These are phyloP conservation scores for Heliopora coerulea DNA, from an alignment of 92 coral and sea anemone species.

Conservation along the genomic window DNA sequence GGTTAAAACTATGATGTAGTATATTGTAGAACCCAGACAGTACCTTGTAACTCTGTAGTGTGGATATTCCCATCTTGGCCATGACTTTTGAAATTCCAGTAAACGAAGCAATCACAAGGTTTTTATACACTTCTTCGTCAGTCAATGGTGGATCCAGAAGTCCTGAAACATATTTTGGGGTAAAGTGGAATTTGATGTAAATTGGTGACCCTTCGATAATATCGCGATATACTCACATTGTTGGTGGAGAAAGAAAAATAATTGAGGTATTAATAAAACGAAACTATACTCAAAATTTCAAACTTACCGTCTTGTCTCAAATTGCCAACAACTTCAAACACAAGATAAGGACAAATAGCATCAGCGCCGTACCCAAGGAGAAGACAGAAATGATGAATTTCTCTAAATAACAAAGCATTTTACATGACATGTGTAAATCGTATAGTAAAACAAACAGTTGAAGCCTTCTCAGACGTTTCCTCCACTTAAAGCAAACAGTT, in stretches of 20 bases:
- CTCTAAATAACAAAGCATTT: conserved; percentile 64
- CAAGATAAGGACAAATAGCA: conserved; percentile 88
- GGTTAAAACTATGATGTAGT: too few species aligned
- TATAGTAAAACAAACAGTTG: too few species aligned
- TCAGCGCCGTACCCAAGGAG: conserved; percentile 93
- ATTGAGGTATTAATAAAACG: too few species aligned
- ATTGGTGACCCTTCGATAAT: too few species aligned
- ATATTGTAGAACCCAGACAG: background rate
- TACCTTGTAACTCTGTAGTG: conserved; percentile 96
- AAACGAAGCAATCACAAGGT: conserved; percentile 65
- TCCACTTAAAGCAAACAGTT: too few species aligned
- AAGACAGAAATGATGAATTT: conserved; percentile 88
- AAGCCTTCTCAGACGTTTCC: too few species aligned
- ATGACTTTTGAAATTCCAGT: conserved; percentile 90
- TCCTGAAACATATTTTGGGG: conserved; percentile 49
- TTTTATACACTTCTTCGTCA: conserved; percentile 75
- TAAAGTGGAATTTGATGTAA: too few species aligned
- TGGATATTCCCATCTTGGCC: conserved; percentile 99
- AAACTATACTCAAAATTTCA: too few species aligned
- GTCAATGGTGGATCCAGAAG: conserved; percentile 81
- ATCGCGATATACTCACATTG: too few species aligned
- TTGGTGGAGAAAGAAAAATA: too few species aligned
- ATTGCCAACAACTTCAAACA: conserved; percentile 83
- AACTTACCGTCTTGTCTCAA: conserved; percentile 78
- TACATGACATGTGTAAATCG: too few species aligned